A percentile compares a stretch with the other conserved stretches of the same genome.
Conservation (phyloP, 2,888 invertebrate species). For the Stenoptilia bipunctidactyla region DNA sequence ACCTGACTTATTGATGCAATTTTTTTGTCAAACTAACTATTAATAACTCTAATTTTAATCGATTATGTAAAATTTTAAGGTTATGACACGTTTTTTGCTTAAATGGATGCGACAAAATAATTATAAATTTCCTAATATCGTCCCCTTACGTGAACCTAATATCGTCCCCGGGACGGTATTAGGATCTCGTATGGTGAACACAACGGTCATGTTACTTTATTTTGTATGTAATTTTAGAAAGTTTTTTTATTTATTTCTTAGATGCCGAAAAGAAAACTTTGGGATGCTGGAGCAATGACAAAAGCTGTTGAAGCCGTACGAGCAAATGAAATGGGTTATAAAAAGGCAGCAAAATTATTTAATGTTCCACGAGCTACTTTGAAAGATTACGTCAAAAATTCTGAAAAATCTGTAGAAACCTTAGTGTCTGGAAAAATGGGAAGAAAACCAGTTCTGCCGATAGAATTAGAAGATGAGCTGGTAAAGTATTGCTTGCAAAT, state of each 20-base stretch:
- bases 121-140: constrained; percentile 2
- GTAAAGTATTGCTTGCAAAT: constrained; percentile 11
- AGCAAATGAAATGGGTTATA: constrained; percentile 9
- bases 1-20: constrained; percentile 1
- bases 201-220: constrained; percentile 1
- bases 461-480: background rate
- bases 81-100: constrained; percentile 5
- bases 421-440: constrained; percentile 7
- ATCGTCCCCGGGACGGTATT: constrained; percentile 5
- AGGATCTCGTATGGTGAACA: constrained; percentile 3
- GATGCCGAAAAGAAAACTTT: constrained; percentile 1
- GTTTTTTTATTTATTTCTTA: background rate
- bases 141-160: constrained; percentile 1
- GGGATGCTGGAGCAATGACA: constrained; percentile 1
- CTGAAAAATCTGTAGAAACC: constrained; percentile 6
- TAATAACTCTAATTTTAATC: constrained; percentile 6
- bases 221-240: background rate
- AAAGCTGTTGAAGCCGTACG: constrained; percentile 4
- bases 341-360: constrained; percentile 15
- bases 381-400: constrained; percentile 11
- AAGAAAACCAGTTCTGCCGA: background rate
- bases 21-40: constrained; percentile 3
- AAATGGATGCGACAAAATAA: constrained; percentile 4
- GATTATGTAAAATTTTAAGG: constrained; percentile 6
- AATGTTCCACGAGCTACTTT: constrained; percentile 15